These are phyloP conservation scores for Merodon equestris DNA, from an alignment of 2,888 invertebrate genomes.

Conservation along the genomic window DNA sequence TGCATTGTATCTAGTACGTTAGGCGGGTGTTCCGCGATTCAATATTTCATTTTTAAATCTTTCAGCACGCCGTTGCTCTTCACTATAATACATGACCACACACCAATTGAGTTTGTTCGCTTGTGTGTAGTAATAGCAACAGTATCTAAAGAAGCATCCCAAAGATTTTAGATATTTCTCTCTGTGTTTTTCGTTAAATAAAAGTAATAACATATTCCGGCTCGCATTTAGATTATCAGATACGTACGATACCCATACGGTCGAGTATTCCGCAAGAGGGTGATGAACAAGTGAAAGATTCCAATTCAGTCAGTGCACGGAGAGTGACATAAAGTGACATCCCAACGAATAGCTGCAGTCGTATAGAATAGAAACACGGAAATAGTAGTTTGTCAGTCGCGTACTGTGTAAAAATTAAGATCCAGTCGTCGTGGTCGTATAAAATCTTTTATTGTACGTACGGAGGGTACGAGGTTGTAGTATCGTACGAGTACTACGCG, in stretches of 20 bases:
- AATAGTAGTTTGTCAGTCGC: constrained; percentile 53
- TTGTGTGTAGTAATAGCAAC: constrained; percentile 51
- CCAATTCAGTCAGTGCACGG: not conserved
- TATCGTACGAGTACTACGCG: constrained; percentile 45
- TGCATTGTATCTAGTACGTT: constrained; percentile 70
- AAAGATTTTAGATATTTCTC: constrained; percentile 44
- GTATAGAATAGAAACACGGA: constrained; percentile 62
- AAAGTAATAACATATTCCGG: constrained; percentile 59
- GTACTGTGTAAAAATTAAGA: constrained; percentile 64
- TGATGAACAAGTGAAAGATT: constrained; percentile 46
- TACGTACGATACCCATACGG: constrained; percentile 18
- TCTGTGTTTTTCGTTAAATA: constrained; percentile 46
- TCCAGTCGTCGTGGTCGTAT: constrained; percentile 25
- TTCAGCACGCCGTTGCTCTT: constrained; percentile 50
- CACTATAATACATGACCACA: constrained; percentile 30
- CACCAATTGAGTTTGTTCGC: constrained; percentile 46
- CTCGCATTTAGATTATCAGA: no score
- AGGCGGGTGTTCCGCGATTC: constrained; percentile 41
- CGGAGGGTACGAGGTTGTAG: constrained; percentile 3
- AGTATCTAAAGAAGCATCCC: constrained; percentile 52
- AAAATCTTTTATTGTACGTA: constrained; percentile 35
- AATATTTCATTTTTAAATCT: constrained; percentile 24
- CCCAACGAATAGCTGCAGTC: constrained; percentile 28
- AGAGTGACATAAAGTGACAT: constrained; percentile 35
- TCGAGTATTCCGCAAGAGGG: constrained; percentile 25